Conservation (phyloP, 2,113 vertebrate genomes). For the Phrynosoma platyrhinos region DNA sequence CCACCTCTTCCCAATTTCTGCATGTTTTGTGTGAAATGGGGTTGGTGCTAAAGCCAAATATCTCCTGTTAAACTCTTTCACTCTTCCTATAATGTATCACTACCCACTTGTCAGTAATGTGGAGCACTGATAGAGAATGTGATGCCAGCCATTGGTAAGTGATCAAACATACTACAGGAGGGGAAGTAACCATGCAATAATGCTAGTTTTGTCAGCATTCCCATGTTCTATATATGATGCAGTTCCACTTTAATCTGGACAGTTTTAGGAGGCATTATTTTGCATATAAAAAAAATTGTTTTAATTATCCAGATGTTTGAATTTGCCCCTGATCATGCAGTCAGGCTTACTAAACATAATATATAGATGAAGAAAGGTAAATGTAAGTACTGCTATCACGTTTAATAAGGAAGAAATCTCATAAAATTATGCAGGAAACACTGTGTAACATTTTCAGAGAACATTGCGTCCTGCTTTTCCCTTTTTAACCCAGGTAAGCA, state of each 20-base stretch:
- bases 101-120: not conserved
- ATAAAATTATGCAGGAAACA: not conserved
- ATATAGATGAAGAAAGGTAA: too few relatives aligned
- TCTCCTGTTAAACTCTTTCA: not conserved
- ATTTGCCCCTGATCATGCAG: not conserved
- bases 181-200: not conserved
- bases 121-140: not conserved
- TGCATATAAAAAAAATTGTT: not conserved
- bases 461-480: not conserved
- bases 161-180: not conserved
- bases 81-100: not conserved
- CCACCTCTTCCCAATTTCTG: not conserved
- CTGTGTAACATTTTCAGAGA: conserved; percentile 31
- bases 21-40: not conserved
- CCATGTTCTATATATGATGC: not conserved
- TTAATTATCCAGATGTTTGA: not conserved
- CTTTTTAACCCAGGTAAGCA: not conserved
- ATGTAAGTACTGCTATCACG: not conserved
- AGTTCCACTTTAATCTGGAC: not conserved
- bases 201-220: not conserved
- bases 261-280: not conserved
- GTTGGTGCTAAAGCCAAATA: not conserved
- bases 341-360: not conserved
- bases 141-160: not conserved
- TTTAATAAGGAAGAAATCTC: not conserved